Percentiles rank a stretch among this genome's conserved stretches.
These are phyloP conservation scores for Perccottus glenii DNA, from an alignment of 2,113 vertebrate genomes.

Conservation along the genomic window DNA sequence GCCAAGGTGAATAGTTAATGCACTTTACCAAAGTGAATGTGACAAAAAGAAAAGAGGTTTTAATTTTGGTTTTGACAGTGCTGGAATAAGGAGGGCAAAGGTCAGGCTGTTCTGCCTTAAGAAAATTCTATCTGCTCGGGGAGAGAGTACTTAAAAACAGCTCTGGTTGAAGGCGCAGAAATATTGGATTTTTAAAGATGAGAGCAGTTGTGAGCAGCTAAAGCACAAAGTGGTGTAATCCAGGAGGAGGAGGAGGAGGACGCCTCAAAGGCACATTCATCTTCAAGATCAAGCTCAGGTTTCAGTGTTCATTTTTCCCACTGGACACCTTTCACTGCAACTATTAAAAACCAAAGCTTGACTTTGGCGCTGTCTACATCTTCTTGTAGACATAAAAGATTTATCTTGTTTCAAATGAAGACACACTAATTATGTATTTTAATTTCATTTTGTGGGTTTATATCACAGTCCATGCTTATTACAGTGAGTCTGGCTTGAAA, in stretches of 20 bases:
- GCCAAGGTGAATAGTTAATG: neutral
- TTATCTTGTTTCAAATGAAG: neutral
- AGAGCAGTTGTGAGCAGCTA: slow-evolving; percentile 24
- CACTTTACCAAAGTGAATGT: neutral
- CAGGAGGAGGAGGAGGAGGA: slow-evolving; percentile 31
- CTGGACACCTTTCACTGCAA: slow-evolving; percentile 40
- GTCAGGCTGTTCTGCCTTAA: neutral
- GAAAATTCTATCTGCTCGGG: neutral
- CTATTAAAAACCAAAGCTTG: slow-evolving; percentile 45
- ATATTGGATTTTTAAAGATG: slow-evolving; percentile 2
- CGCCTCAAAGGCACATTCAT: slow-evolving; percentile 63
- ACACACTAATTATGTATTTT: neutral
- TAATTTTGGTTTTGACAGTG: slow-evolving; percentile 7
- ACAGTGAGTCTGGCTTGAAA: neutral
- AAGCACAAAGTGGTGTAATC: slow-evolving; percentile 31
- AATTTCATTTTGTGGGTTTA: too few relatives aligned
- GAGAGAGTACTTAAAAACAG: neutral
- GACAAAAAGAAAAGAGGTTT: neutral
- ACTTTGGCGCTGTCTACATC: slow-evolving; percentile 38
- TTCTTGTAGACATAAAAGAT: neutral
- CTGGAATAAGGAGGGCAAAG: neutral
- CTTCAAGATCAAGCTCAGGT: slow-evolving; percentile 66
- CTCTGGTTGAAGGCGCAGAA: neutral
- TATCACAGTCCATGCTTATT: too few relatives aligned
- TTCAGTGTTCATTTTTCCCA: slow-evolving; percentile 65